These are phyloP conservation scores for Centroberyx gerrardi DNA, from an alignment of 2,797 vertebrate genomes.

Conservation along the genomic window DNA sequence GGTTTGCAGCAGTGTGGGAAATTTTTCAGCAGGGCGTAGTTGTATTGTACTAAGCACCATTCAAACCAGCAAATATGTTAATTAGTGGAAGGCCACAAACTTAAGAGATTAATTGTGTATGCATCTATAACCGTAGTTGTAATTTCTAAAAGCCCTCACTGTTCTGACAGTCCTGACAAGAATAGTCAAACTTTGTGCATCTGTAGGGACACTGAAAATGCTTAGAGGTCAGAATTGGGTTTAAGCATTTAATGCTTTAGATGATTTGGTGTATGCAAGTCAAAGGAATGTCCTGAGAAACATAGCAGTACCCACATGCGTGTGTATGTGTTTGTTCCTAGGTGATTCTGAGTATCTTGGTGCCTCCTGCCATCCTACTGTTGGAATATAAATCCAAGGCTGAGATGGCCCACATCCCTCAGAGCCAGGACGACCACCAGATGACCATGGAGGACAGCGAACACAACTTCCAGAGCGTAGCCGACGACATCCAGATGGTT, in stretches of 20 bases:
- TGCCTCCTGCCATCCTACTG: constrained; percentile 96
- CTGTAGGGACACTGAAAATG: not conserved
- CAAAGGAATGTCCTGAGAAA: not conserved
- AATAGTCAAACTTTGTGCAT: not conserved
- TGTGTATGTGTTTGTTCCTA: constrained; percentile 73
- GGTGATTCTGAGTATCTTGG: constrained; percentile 98
- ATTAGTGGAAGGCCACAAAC: too few species aligned
- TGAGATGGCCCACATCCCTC: constrained; percentile 99
- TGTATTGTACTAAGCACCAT: too few species aligned
- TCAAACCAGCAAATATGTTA: too few species aligned
- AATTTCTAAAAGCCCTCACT: not conserved
- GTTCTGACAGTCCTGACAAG: not conserved
- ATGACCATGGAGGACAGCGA: constrained; percentile 99
- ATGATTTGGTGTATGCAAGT: not conserved
- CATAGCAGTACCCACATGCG: constrained; percentile 49
- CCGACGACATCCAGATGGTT: constrained; percentile 97
- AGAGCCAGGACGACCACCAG: constrained; percentile 98
- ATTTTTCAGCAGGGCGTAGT: not conserved
- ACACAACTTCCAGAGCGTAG: constrained; percentile 92
- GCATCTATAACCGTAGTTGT: not conserved
- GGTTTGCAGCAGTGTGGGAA: not conserved
- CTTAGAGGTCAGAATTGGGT: not conserved
- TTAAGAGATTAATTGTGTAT: not conserved
- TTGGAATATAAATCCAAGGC: constrained; percentile 99
- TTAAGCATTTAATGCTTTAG: not conserved